Conservation (phyloP, 2,113 vertebrate genomes). For the Azemiops feae region DNA sequence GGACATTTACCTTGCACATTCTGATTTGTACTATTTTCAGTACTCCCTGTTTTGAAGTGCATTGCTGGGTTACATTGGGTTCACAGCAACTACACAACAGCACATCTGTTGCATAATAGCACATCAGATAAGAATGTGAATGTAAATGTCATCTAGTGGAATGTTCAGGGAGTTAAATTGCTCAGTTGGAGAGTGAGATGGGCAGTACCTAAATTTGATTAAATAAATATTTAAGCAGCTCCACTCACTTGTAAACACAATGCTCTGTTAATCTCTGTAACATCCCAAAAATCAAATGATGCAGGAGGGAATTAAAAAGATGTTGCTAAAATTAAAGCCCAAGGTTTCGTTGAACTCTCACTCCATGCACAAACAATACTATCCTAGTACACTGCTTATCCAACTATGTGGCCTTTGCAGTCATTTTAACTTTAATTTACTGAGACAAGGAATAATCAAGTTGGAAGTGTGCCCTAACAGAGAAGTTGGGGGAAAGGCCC, state of each 20-base stretch:
- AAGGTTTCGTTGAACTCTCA: neutral
- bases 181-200: neutral
- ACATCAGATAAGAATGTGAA: neutral
- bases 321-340: neutral
- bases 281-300: neutral
- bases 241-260: neutral
- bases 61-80: neutral
- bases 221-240: neutral
- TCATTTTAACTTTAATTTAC: neutral
- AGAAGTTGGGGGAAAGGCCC: neutral
- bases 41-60: neutral
- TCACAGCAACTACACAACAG: neutral
- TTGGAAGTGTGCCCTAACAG: neutral
- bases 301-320: neutral
- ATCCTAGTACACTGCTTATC: neutral
- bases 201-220: neutral
- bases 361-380: neutral
- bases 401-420: neutral
- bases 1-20: neutral
- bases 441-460: neutral
- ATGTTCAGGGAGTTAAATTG: neutral
- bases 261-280: neutral
- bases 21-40: too few species aligned
- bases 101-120: neutral
- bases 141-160: neutral